Conservation (phyloP, 2,888 invertebrate species). For the Hymenopus coronatus region DNA sequence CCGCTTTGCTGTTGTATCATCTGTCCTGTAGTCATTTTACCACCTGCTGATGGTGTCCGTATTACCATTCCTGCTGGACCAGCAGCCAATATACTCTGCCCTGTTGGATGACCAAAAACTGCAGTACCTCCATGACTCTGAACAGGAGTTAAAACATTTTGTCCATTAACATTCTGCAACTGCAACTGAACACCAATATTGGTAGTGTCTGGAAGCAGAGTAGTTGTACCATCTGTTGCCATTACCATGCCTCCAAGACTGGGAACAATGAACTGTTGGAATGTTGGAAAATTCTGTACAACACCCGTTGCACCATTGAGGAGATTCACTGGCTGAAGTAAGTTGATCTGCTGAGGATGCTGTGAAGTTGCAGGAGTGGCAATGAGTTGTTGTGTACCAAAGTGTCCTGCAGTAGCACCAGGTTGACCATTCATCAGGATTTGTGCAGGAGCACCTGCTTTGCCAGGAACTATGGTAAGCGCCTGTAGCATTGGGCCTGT, state of each 20-base stretch:
- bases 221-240: constrained; percentile 72
- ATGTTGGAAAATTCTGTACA: constrained; percentile 72
- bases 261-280: constrained; percentile 80
- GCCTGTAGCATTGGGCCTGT: constrained; percentile 72
- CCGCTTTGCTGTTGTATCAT: constrained; percentile 56
- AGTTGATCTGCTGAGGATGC: constrained; percentile 61
- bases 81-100: constrained; percentile 63
- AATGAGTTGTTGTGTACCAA: constrained; percentile 67
- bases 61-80: constrained; percentile 75
- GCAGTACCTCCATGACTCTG: constrained; percentile 56
- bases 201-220: constrained; percentile 66
- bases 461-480: constrained; percentile 72
- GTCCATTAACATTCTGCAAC: constrained; percentile 76
- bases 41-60: constrained; percentile 63
- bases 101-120: constrained; percentile 60
- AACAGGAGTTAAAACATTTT: constrained; percentile 71
- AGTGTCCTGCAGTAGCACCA: constrained; percentile 52
- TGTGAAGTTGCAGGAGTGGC: constrained; percentile 54
- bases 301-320: constrained; percentile 68
- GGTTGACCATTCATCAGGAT: constrained; percentile 74
- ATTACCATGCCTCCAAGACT: constrained; percentile 80
- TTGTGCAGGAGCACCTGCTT: constrained; percentile 65
- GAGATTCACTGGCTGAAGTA: constrained; percentile 78
- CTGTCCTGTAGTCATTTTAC: constrained; percentile 25
- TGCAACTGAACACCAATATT: constrained; percentile 72